Evolutionary conservation across 1,140 invertebrate genomes (phyloP).

Genomic region (Meteorus sp.): DNA sequence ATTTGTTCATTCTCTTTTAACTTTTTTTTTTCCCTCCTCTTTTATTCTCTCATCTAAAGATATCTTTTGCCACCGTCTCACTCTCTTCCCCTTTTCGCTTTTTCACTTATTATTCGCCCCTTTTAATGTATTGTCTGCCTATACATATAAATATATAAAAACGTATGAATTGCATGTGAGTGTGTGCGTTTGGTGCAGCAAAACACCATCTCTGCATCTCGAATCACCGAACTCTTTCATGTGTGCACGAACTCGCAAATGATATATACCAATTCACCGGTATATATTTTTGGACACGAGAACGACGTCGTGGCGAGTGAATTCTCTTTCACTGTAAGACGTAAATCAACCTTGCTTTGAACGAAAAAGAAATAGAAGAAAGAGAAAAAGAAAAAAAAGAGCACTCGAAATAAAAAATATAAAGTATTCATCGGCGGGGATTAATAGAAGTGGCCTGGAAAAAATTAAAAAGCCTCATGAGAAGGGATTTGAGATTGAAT

Average conservation of each 20-base stretch:
- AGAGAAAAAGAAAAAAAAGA: not conserved
- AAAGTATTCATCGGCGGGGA: slow-evolving; percentile 21
- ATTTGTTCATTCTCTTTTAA: slow-evolving; percentile 15
- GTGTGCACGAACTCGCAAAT: not conserved
- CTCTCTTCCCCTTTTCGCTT: not conserved
- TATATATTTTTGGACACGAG: not conserved
- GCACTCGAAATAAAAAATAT: slow-evolving; percentile 9
- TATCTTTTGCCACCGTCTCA: slow-evolving; percentile 22
- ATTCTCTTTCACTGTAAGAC: not conserved
- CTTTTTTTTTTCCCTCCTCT: slow-evolving; percentile 18
- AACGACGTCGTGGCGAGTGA: not conserved
- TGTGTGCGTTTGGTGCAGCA: too few species aligned
- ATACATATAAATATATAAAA: not conserved
- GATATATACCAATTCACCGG: not conserved
- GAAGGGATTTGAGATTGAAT: slow-evolving; percentile 33
- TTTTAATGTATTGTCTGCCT: not conserved
- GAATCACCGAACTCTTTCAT: not conserved
- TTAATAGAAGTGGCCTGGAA: slow-evolving; percentile 38
- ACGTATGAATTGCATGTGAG: too few species aligned
- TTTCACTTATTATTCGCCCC: not conserved
- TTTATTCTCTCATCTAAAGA: slow-evolving; percentile 8
- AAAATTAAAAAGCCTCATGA: slow-evolving; percentile 42
- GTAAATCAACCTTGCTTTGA: not conserved
- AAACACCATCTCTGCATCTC: not conserved
- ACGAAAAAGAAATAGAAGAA: not conserved